Base-by-base conservation (phyloP, 2,113 vertebrate species). In the Sapajus apella region DNA sequence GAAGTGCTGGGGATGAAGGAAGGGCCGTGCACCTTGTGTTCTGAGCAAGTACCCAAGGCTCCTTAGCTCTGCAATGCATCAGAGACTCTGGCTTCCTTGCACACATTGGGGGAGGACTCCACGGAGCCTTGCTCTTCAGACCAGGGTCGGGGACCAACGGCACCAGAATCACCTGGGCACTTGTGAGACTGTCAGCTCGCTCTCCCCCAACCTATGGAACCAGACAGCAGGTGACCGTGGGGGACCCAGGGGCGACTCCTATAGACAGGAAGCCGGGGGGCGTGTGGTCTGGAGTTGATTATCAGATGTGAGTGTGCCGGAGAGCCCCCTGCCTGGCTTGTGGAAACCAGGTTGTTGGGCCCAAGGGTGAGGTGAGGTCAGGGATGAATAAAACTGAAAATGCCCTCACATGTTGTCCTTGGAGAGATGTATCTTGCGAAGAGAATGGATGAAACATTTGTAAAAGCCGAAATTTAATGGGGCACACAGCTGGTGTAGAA, bases 41-140 rank as follows among this genome's bases (percentile, higher is more conserved):
- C 21, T 43, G 72, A 75, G 72, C 72, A 27, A 45, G 8, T 17
- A 18, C 17, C 43, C 3, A 0, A 8, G 66, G 66, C 32, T 18
- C 43, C 3, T 17, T 5, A 77, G 43, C 27, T 18, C 27, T 9
- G 25, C 13, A 16, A 45, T 30, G 23, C 23, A 0, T 2, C 21
- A 13, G 73, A 75, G 25, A 32, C 43, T 47, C 1, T 1, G 27
- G 27, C 27, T 17, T 76, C 75, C 43, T 2, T 32, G 27, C 75
- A 77, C 27, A 14, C 1, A 7, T 1, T 1, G 2, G 17, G 16
- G 35, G 40, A 40, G 23, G 5, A 45, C 2, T 40, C 25, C 68
- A 43, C 0, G 6, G 72, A 75, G 72, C 12, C 72, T 43, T 3
- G 23, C 6, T 14, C 23, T 3, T 40, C 72, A 43, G 40, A 75